These are phyloP conservation scores for Protobothrops mucrosquamatus DNA, from an alignment of 2,113 vertebrate genomes.

Conservation along the genomic window DNA sequence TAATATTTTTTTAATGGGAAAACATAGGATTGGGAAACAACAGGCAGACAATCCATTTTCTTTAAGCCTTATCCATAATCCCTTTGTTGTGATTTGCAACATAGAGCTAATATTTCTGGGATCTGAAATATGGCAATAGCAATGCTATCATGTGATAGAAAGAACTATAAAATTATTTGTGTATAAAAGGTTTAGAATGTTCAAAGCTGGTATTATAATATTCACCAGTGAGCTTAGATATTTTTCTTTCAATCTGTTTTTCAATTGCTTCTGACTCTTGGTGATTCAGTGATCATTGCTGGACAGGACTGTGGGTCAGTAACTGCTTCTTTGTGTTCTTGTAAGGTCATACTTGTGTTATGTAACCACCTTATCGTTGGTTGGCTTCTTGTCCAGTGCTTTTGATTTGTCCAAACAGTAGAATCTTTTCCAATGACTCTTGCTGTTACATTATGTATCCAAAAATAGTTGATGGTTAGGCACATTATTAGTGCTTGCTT, in stretches of 20 bases:
- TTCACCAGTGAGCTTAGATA: too few species aligned
- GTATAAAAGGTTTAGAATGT: not conserved
- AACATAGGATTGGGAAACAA: not conserved
- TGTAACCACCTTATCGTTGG: not conserved
- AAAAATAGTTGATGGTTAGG: not conserved
- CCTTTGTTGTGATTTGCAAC: not conserved
- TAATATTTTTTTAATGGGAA: not conserved
- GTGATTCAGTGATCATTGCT: not conserved
- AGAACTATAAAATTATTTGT: not conserved
- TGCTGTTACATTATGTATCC: not conserved
- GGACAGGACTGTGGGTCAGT: not conserved
- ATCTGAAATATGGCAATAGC: not conserved
- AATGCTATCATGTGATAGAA: not conserved
- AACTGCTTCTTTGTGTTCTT: not conserved
- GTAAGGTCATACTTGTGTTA: not conserved
- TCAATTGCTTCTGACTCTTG: not conserved
- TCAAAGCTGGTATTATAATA: not conserved
- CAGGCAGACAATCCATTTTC: not conserved
- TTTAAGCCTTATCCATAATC: not conserved
- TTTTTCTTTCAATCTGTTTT: not conserved
- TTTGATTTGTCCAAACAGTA: not conserved
- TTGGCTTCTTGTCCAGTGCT: not conserved
- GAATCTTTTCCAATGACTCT: not conserved
- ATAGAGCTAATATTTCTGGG: not conserved
- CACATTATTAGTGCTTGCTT: not conserved